Conservation (phyloP, 2,797 vertebrate species). For the Echeneis naucrates region DNA sequence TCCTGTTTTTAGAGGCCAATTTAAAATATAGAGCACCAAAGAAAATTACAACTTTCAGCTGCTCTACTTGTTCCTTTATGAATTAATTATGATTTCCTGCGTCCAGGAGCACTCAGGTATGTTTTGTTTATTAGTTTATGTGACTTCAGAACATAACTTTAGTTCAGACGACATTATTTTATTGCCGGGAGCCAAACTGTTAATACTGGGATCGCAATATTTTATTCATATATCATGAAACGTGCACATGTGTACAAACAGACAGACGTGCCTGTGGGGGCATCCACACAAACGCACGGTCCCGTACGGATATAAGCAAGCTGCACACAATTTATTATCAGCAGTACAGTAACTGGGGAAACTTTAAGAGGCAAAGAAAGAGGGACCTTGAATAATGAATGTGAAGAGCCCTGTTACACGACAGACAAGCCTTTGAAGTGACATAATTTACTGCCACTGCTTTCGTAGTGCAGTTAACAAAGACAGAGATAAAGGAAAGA, state of each 20-base stretch:
- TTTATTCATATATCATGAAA: constrained; percentile 50
- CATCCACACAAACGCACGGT: constrained; percentile 18
- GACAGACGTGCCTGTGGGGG: constrained; percentile 7
- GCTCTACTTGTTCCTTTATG: constrained; percentile 22
- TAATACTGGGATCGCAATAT: constrained; percentile 19
- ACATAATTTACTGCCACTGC: constrained; percentile 80
- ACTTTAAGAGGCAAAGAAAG: constrained; percentile 78
- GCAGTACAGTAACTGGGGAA: constrained; percentile 74
- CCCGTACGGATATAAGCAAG: constrained; percentile 23
- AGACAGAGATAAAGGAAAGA: constrained; percentile 64
- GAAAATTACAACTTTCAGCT: constrained; percentile 15
- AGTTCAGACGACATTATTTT: constrained; percentile 10
- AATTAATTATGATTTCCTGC: constrained; percentile 55
- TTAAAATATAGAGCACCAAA: constrained; percentile 22
- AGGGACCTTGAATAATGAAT: constrained; percentile 81
- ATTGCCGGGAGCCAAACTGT: not conserved
- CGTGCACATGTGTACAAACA: constrained; percentile 24
- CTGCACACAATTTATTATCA: constrained; percentile 64
- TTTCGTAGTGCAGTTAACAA: constrained; percentile 71
- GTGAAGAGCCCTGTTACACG: constrained; percentile 77
- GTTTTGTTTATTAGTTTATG: constrained; percentile 32
- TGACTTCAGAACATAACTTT: constrained; percentile 19
- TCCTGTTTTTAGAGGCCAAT: constrained; percentile 25
- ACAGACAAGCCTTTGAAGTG: constrained; percentile 82
- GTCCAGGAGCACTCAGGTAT: constrained; percentile 10